Evolutionary conservation across 2,797 vertebrate genomes (phyloP), one percentile per base, ranked within the genome.

Genomic region (Sebastes hubbsi): DNA sequence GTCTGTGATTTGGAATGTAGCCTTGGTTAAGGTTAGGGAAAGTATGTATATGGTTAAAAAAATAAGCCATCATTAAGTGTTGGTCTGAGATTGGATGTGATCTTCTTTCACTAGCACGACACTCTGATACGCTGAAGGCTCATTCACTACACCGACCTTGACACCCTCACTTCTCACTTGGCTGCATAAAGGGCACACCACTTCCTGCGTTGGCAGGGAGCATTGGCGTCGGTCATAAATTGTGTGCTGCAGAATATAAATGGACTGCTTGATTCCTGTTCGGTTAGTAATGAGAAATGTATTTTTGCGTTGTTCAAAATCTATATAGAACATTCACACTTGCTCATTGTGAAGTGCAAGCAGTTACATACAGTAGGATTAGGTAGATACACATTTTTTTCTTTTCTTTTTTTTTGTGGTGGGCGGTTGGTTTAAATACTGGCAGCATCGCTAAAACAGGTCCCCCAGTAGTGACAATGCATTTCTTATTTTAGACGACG

Each of bases 101-200:
- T 74, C 22, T 66, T 72, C 27, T 0, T 3, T 68, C 52, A 64
- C 38, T 25, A 58, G 55, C 30, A 34, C 55, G 46, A 83, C 52
- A 78, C 60, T 64, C 20, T 72, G 69, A 84, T 66, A 65, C 4
- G 22, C 38, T 73, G 59, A 82, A 62, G 79, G 80, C 70, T 77
- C 72, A 72, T 69, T 84, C 83, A 59, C 68, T 55, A 68, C 13
- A 38, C 22, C 22, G 46, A 18, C 75, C 72, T 71, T 81, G 49
- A 55, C 76, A 82, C 8, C 63, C 55, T 70, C 70, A 75, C 83
- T 72, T 59, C 65, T 76, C 71, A 78, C 73, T 83, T 79, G 69
- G 75, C 78, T 79, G 75, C 42, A 79, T 58, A 76, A 86, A 80
- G 30, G 81, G 78, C 52, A 24, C 58, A 64, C 29, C 65, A 16